Base-by-base conservation (phyloP, 2,888 invertebrate genomes). In the Malthinus flaveolus region DNA sequence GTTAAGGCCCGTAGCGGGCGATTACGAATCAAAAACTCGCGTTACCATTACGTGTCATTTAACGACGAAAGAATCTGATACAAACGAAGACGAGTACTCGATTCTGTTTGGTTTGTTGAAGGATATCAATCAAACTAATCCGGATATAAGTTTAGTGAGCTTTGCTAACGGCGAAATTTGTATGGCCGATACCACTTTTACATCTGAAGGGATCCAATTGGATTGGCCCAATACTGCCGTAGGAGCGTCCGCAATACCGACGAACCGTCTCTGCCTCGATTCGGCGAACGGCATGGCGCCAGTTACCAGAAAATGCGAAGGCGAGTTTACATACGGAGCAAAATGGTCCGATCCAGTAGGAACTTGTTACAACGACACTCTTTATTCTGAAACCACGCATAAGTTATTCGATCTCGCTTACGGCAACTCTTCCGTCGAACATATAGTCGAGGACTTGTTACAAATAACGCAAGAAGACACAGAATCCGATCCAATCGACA, bases 251-350 rank as follows among this genome's bases (percentile, higher is more conserved):
- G 76, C 81, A 1, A 80, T 83, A 1, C 82, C 85, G 1, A 76
- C 74, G 33, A 79, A 82, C 59, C 33, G 7, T 8, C 32, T 59
- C 8, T 59, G 58, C 37, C 79, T 86, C 57, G 85, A 85, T 63
- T 73, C 85, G 55, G 80, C 83, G 72, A 66, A 71, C 3, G 82
- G 83, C 66, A 84, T 84, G 3, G 73, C 84, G 57, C 85, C 85
- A 4, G 80, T 84, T 2, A 82, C 80, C 32, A 78, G 85, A 59
- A 75, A 73, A 49, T 86, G 86, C 65, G 48, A 67, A 5, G 85
- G 86, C 1, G 79, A 83, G 39, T 85, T 84, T 68, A 68, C 82
- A 4, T 64, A 76, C 4, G 86, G 85, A n/a, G 82, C 81, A 33
- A 66, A 68, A 46, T 86, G 86, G 86, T 78, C 78, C 36, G 55